A percentile compares a stretch with the other conserved stretches of the same genome.
These are phyloP conservation scores for Drosophila miranda DNA, from an alignment of 1,140 invertebrate species.

Conservation along the genomic window DNA sequence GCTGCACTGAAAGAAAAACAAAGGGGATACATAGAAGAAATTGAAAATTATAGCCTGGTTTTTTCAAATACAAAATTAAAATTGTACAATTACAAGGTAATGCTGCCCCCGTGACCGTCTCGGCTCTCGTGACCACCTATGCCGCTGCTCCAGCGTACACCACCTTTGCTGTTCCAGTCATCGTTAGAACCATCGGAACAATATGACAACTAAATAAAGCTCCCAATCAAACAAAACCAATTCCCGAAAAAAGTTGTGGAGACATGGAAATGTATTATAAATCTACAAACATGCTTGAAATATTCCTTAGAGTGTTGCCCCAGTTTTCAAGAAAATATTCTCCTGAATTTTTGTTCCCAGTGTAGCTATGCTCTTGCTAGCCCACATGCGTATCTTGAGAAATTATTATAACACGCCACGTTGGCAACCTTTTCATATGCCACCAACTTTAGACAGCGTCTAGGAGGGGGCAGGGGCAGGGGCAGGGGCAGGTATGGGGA, in stretches of 20 bases:
- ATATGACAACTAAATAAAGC: slow-evolving; percentile 48
- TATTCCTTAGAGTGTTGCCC: too few species aligned
- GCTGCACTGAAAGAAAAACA: too few species aligned
- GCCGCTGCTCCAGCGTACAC: slow-evolving; percentile 42
- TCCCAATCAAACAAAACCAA: slow-evolving; percentile 13
- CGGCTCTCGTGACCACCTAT: slow-evolving; percentile 47
- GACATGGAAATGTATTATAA: too few species aligned
- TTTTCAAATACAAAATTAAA: too few species aligned
- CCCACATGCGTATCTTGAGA: slow-evolving; percentile 63
- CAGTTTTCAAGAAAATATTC: too few species aligned
- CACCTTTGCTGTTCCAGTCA: slow-evolving; percentile 42
- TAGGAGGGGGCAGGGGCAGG: not conserved
- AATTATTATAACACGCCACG: slow-evolving; percentile 80
- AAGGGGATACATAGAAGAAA: too few species aligned
- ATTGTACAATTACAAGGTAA: too few species aligned
- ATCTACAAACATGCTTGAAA: too few species aligned
- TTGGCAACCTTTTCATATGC: slow-evolving; percentile 80
- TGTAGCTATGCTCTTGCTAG: not conserved
- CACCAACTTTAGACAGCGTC: slow-evolving; percentile 68
- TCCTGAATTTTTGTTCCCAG: too few species aligned
- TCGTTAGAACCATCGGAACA: slow-evolving; percentile 31
- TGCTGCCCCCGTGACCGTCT: slow-evolving; percentile 60
- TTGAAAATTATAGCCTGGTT: too few species aligned
- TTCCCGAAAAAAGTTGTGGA: too few species aligned
- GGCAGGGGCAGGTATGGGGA: not conserved